These are phyloP conservation scores for Psix sp. DNA, from an alignment of 1,140 invertebrate species.

Conservation along the genomic window DNA sequence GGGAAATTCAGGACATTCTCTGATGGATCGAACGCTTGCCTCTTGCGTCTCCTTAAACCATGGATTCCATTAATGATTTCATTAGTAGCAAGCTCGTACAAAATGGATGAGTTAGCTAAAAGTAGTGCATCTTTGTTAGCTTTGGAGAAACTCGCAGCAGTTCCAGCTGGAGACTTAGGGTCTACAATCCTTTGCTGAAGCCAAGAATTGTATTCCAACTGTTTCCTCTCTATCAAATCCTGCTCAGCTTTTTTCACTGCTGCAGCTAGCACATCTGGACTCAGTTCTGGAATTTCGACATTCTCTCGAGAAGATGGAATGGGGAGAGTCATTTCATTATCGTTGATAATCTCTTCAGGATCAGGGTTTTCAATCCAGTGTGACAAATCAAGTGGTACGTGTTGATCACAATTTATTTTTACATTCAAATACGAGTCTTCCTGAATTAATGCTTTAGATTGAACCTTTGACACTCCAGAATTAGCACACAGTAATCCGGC, in stretches of 20 bases:
- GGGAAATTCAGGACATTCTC: slow-evolving; percentile 82
- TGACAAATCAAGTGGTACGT: slow-evolving; percentile 80
- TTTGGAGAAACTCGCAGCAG: slow-evolving; percentile 91
- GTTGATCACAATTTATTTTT: slow-evolving; percentile 85
- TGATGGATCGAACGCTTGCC: slow-evolving; percentile 83
- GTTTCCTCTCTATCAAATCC: slow-evolving; percentile 83
- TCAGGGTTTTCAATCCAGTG: slow-evolving; percentile 80
- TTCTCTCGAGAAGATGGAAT: slow-evolving; percentile 28
- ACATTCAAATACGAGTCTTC: slow-evolving; percentile 93
- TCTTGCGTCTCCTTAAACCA: slow-evolving; percentile 80
- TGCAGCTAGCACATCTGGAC: slow-evolving; percentile 77
- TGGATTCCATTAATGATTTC: slow-evolving; percentile 86
- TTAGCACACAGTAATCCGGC: slow-evolving; percentile 91
- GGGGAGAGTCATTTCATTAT: slow-evolving; percentile 74
- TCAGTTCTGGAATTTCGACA: slow-evolving; percentile 68
- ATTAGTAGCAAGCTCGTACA: slow-evolving; percentile 91
- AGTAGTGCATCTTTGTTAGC: slow-evolving; percentile 88
- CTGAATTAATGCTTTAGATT: slow-evolving; percentile 91
- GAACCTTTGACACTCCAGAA: slow-evolving; percentile 80
- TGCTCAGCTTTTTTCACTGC: slow-evolving; percentile 86
- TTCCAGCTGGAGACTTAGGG: slow-evolving; percentile 90
- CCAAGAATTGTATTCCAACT: slow-evolving; percentile 88
- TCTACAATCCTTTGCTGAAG: slow-evolving; percentile 81
- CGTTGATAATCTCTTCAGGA: slow-evolving; percentile 65
- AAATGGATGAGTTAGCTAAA: slow-evolving; percentile 90